phyloP scores from a whole-genome alignment of 2,113 vertebrate species.

The Eira barbara region DNA sequence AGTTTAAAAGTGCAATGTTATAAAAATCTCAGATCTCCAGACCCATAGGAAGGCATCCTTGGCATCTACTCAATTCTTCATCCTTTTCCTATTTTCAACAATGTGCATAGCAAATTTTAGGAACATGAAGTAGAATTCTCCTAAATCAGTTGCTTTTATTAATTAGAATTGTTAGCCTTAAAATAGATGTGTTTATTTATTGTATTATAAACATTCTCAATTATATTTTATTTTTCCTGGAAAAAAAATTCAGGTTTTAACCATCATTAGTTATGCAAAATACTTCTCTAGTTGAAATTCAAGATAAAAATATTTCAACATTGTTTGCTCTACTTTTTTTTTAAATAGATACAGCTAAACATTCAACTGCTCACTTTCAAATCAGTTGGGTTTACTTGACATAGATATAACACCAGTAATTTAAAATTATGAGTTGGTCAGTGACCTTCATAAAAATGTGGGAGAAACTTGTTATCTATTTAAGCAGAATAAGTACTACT shows the following conservation, averaged over 20 bases:
- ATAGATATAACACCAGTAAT: neutral
- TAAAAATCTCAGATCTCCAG: neutral
- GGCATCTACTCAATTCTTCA: neutral
- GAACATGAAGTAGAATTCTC: neutral
- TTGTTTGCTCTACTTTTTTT: neutral
- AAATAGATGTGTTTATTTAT: neutral
- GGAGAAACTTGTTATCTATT: neutral
- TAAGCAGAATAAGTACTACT: neutral
- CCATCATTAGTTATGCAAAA: neutral
- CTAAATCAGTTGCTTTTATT: neutral
- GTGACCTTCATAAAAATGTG: neutral
- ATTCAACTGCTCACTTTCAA: neutral
- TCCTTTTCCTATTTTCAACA: neutral
- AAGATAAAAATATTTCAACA: neutral
- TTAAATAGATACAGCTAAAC: neutral
- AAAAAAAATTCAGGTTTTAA: neutral
- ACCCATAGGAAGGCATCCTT: neutral
- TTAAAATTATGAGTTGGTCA: neutral
- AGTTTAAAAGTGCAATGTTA: neutral
- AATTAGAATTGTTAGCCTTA: neutral
- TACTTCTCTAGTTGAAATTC: neutral
- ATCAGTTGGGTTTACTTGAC: neutral
- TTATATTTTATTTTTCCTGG: neutral
- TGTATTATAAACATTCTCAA: neutral
- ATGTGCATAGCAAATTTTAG: neutral